Evolutionary conservation across 2,888 invertebrate genomes (phyloP), one percentile per base, ranked within the genome.

Genomic region (Cryptops parisi): DNA sequence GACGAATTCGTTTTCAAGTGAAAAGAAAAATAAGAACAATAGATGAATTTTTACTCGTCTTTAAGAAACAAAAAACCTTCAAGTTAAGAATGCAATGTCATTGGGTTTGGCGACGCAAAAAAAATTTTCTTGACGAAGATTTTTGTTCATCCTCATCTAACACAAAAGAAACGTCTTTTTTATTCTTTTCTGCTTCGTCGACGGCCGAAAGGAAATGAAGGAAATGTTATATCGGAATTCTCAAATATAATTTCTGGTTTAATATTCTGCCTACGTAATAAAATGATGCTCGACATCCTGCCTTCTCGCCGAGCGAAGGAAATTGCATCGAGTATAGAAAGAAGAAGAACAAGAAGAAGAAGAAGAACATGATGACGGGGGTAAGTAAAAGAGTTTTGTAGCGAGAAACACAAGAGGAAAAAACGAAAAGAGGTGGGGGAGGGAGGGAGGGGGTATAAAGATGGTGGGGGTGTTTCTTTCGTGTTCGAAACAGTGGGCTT

Each of bases 191-290:
- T 41, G 5, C 43, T 41, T 5, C 43, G 6, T n/a, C 43, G 43
- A 17, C 43, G 43, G 43, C 33, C 9, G 5, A 5, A 41, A 48
- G 48, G 48, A 48, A 48, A 48, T 48, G 27, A 33, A 23, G 48
- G 48, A 48, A 48, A 48, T 48, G 21, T 21, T 48, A 48, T 25
- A 48, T 48, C 48, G 48, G 48, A 9, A 48, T 48, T 48, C 27
- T 21, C 33, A 48, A 48, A 48, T 48, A 48, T 48, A 48, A 48
- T 48, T 48, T 48, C 33, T 27, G 48, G 27, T 48, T 48, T 27
- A 48, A 48, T 47, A 48, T 48, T 48, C 48, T 41, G 43, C 19
- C 38, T 15, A 33, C 3, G 48, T 21, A 48, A 48, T 48, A 27
- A 25, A 48, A 48, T 48, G 33, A 48, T 48, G 24, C n/a, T 17